Base-by-base conservation (phyloP, 2,113 vertebrate species). In the Helogale parvula region DNA sequence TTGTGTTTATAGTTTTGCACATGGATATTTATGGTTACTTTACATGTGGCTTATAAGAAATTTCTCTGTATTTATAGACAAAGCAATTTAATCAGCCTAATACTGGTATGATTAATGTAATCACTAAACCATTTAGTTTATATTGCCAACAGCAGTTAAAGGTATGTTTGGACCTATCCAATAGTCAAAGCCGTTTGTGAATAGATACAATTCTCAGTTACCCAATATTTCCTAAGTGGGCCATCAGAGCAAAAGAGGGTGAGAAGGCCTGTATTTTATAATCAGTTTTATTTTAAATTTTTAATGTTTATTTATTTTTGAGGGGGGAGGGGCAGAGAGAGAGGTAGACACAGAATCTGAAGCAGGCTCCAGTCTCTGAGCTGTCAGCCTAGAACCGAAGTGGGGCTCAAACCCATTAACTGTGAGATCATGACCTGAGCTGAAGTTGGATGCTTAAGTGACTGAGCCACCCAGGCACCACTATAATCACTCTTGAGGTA, bases 21-120 rank as follows among this genome's bases (percentile, higher is more conserved):
- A 81, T 41, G 45, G 38, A 76, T 90, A 83, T 66, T 96, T 79
- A 94, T 74, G 81, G 21, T 81, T 96, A 23, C 13, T 76, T 91
- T 94, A 77, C 45, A 66, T 71, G 16, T 94, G 66, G 27, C 19
- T 31, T 68, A 50, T 87, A 52, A 88, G n/a, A 97, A 93, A 87
- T 38, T 47, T 94, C 21, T 87, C 57, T 57, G n/a, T 33, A 60
- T 93, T 84, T 96, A 9, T 82, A 91, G 19, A 76, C 50, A 95
- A 92, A 94, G 38, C 57, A 54, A 79, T n/a, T 85, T 82, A 54
- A 3, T 66, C 52, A 15, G 15, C 4, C 65, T 45, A 21, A n/a
- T 76, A 38, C 8, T 66, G 10, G 11, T 41, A 54, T 76, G 80
- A 69, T 71, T 88, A 63, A 85, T 93, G 21, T 60, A 93, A 68